Evolutionary conservation across 2,113 vertebrate species (phyloP).

Genomic region (Microtus pennsylvanicus): DNA sequence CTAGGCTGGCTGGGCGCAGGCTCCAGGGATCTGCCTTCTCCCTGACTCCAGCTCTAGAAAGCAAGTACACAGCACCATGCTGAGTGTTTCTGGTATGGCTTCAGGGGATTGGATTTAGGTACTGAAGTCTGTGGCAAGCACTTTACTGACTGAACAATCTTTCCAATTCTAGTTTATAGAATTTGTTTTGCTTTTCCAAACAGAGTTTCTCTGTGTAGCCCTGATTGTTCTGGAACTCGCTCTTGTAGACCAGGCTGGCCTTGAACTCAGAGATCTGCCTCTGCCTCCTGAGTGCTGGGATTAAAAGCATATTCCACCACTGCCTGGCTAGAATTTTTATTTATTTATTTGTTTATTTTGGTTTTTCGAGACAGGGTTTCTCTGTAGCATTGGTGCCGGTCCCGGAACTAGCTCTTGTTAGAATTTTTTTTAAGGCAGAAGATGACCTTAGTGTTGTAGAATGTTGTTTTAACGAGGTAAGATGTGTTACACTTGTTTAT

Average conservation of each 20-base stretch:
- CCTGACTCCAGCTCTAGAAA: neutral
- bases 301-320: neutral
- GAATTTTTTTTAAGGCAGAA: neutral
- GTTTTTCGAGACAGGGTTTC: no score
- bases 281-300: neutral
- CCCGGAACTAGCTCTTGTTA: no score
- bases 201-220: neutral
- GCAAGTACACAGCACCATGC: no score
- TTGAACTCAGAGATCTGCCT: neutral
- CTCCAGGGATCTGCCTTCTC: no score
- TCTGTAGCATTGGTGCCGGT: no score
- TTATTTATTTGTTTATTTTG: neutral
- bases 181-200: neutral
- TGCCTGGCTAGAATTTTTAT: neutral
- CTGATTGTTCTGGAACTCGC: neutral
- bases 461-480: neutral
- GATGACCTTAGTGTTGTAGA: neutral
- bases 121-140: neutral
- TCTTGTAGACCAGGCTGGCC: neutral
- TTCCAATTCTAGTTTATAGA: neutral
- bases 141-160: neutral
- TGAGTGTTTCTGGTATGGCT: neutral
- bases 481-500: neutral
- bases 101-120: neutral
- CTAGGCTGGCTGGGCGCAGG: neutral